Evolutionary conservation across 1,140 invertebrate species (phyloP).

Genomic region (Drosophila truncata): DNA sequence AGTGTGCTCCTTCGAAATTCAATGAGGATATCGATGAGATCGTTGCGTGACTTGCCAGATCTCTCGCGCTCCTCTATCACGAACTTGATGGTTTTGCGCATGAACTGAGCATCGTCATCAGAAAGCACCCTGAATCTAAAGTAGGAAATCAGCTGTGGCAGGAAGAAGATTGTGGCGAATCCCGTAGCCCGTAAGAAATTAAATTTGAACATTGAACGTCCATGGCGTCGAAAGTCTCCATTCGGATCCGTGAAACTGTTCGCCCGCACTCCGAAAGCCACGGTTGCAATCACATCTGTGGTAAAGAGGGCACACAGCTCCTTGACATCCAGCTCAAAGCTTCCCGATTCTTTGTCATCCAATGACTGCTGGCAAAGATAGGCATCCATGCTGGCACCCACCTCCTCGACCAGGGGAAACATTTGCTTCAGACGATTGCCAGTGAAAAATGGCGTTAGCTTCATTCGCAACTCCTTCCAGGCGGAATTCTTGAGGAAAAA

Average conservation of each 20-base stretch:
- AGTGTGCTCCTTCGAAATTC: conserved; percentile 66
- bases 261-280: conserved; percentile 87
- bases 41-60: conserved; percentile 74
- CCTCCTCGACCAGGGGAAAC: conserved; percentile 86
- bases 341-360: conserved; percentile 46
- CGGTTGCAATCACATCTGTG: conserved; percentile 88
- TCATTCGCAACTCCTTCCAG: conserved; percentile 87
- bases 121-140: conserved; percentile 71
- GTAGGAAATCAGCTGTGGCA: conserved; percentile 76
- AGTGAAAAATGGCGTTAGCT: conserved; percentile 87
- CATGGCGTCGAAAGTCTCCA: conserved; percentile 85
- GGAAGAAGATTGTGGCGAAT: conserved; percentile 85
- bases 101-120: conserved; percentile 62
- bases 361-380: conserved; percentile 58
- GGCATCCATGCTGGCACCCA: conserved; percentile 67
- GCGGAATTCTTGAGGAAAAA: conserved; percentile 76
- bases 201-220: conserved; percentile 86
- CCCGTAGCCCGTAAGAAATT: conserved; percentile 86
- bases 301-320: conserved; percentile 86
- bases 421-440: conserved; percentile 87
- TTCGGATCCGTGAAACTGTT: conserved; percentile 86
- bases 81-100: conserved; percentile 82
- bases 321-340: conserved; percentile 82
- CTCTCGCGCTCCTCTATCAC: conserved; percentile 80
- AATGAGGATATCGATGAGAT: conserved; percentile 85